Evolutionary conservation across 1,140 invertebrate genomes (phyloP), one percentile per base, ranked within the genome.

Genomic region (Zaprionus ghesquierei): DNA sequence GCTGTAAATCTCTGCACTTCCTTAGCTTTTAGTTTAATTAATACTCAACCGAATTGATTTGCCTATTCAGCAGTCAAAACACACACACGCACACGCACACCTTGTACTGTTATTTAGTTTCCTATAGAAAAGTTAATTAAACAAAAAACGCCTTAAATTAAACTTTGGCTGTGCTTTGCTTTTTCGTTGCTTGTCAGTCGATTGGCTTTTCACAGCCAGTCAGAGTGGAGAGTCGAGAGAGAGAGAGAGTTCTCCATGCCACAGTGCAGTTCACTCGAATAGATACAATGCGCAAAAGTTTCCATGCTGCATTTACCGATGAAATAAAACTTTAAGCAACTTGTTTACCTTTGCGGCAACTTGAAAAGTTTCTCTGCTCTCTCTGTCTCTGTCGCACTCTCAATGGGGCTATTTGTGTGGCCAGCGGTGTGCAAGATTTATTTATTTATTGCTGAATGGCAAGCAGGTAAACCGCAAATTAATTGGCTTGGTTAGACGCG

Each of bases 401-500:
- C 41, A 8, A 10, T 46, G 41, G 41, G 27, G 18, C 41, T 74
- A 66, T 73, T 53, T 44, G 61, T 61, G 23, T 69, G 76, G 35
- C 69, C 62, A 8, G 15, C 35, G 69, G 53, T 69, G 69, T 79
- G 27, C 51, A 55, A 41, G 31, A 33, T 58, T 33, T 78, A 13
- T 63, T 64, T 55, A 62, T 80, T 80, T 76, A 80, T 80, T 81
- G 68, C 59, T 62, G 66, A 62, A 62, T 54, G 71, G 53, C 62
- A 76, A 68, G 69, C 68, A 81, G 80, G 78, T 81, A 81, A 78
- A 81, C 78, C 78, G 60, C 78, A 81, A 81, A 81, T 81, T 81
- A 81, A 81, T 81, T 81, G 78, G 68, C 69, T 81, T 76, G 78
- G 78, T 80, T 80, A 76, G 77, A 76, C 66, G 44, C 60, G 44